Base-by-base conservation (phyloP, 2,113 vertebrate genomes). In the Entosphenus tridentatus region DNA sequence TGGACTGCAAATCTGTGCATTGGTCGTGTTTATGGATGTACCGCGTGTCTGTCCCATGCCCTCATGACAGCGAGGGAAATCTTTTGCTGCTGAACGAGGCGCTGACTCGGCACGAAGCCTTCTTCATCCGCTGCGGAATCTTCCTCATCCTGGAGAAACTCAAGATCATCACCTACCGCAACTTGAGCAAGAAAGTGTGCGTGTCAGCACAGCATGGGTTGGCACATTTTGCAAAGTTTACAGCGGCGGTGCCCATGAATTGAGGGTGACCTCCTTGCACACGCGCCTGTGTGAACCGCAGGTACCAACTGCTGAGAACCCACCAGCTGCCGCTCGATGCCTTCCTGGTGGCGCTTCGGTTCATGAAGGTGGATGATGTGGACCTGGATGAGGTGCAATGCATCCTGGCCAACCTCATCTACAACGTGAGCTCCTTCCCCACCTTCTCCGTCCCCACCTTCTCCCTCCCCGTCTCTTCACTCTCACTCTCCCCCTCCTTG, bases 161-260 rank as follows among this genome's bases (percentile, higher is more conserved):
- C 58, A 96, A 96, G 76, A 87, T 96, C 74, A 98, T 96, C 81
- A 95, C 89, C 1, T 95, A 88, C 79, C 83, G 93, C 75, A 98
- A 95, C 76, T 89, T 98, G 72, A 96, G 93, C 73, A 96, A 98
- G 78, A 96, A 89, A 90, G 90, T 96, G 93, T 98, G 77, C 39
- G 39, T 39, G 39, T 39, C 39, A 39, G 39, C 39, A 39, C 39
- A 39, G 39, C 39, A 39, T 39, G 39, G 39, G 39, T 39, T 39
- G 39, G 39, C 39, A 39, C 39, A 39, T 39, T 39, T 6, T 39
- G 39, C 39, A 39, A 39, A 39, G 39, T 39, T 39, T 5, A 39
- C 39, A 39, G 39, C 39, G 39, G 39, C 39, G 39, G 39, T 39
- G 39, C 39, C 39, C 39, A 39, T 39, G 39, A 39, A 5, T 39